phyloP scores from a whole-genome alignment of 2,113 vertebrate species.

The Australoheros scitulus region DNA sequence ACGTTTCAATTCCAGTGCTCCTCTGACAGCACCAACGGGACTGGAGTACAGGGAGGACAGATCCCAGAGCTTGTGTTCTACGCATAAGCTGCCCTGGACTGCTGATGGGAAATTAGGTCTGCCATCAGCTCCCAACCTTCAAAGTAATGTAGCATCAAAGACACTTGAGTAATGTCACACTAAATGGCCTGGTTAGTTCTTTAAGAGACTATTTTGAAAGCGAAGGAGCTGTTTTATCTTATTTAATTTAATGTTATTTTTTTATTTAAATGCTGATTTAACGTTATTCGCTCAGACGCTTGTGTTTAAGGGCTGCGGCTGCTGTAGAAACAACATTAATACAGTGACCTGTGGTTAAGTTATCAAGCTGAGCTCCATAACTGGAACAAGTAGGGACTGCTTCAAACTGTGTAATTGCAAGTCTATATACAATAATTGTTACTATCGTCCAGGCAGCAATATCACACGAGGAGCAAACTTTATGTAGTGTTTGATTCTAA shows the following conservation, averaged over 20 bases:
- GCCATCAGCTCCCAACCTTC: conserved; percentile 44
- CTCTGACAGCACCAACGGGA: conserved; percentile 98
- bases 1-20: conserved; percentile 99
- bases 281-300: conserved; percentile 57
- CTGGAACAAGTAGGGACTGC: conserved; percentile 38
- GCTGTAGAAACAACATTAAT: conserved; percentile 60
- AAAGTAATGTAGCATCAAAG: conserved; percentile 76
- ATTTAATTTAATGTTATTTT: conserved; percentile 87
- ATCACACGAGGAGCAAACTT: conserved; percentile 33
- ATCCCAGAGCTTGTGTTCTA: conserved; percentile 99
- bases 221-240: conserved; percentile 81
- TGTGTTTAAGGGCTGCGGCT: conserved; percentile 49
- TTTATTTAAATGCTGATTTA: conserved; percentile 76
- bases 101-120: not conserved
- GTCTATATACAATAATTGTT: conserved; percentile 52
- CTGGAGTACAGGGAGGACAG: conserved; percentile 97
- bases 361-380: conserved; percentile 41
- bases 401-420: conserved; percentile 47
- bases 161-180: conserved; percentile 66
- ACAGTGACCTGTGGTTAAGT: conserved; percentile 53
- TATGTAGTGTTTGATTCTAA: conserved; percentile 70
- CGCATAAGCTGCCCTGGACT: conserved; percentile 77
- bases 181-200: conserved; percentile 70
- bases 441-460: conserved; percentile 36
- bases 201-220: conserved; percentile 74